These are phyloP conservation scores for Seira sanloemensis DNA, from an alignment of 2,888 invertebrate species.

Conservation along the genomic window DNA sequence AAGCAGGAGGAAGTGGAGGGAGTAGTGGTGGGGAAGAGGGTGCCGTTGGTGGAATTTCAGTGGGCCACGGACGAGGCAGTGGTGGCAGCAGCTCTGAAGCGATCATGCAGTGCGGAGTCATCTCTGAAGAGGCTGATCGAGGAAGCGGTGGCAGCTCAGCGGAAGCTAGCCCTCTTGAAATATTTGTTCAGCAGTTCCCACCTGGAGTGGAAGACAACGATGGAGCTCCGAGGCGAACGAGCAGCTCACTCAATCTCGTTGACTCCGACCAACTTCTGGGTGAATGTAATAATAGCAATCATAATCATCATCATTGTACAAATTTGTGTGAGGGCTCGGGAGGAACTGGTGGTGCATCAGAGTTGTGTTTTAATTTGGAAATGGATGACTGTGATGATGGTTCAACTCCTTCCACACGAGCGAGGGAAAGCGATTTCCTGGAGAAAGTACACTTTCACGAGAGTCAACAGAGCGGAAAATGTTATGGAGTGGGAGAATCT, in stretches of 20 bases:
- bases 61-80: conserved; percentile 66
- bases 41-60: conserved; percentile 23
- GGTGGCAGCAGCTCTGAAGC: conserved; percentile 72
- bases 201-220: conserved; percentile 73
- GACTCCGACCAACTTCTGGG: conserved; percentile 54
- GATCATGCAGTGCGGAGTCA: conserved; percentile 71
- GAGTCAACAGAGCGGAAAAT: conserved; percentile 38
- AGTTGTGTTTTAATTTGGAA: conserved; percentile 1
- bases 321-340: neutral
- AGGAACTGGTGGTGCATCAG: neutral
- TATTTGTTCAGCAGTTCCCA: conserved; percentile 73
- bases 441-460: conserved; percentile 43
- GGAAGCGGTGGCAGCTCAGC: conserved; percentile 71
- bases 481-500: conserved; percentile 41
- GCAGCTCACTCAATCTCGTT: conserved; percentile 62
- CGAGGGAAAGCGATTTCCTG: conserved; percentile 32
- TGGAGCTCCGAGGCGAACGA: conserved; percentile 71
- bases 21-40: conserved; percentile 56
- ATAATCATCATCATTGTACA: conserved; percentile 9
- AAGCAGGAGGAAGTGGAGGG: conserved; percentile 61
- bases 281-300: conserved; percentile 18
- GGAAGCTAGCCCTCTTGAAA: conserved; percentile 73
- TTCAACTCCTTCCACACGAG: neutral
- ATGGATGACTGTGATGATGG: conserved; percentile 4
- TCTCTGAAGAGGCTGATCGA: conserved; percentile 71